phyloP scores from a whole-genome alignment of 2,888 invertebrate species.

The Fissipunctia ypsillon region DNA sequence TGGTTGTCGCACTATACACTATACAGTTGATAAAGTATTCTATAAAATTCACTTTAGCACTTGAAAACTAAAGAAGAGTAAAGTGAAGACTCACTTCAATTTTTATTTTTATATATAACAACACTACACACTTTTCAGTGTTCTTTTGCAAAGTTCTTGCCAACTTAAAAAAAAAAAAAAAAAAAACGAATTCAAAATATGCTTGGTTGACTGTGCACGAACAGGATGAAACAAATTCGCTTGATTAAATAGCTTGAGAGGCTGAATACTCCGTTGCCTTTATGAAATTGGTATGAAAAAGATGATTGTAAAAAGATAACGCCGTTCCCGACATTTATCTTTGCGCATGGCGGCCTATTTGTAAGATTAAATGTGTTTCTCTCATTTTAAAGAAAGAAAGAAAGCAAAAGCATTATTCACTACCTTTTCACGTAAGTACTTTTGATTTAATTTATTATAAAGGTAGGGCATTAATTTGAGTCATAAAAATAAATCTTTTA shows the following conservation, averaged over 20 bases:
- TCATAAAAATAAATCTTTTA: neutral
- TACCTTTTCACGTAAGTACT: constrained; percentile 44
- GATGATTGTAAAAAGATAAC: constrained; percentile 70
- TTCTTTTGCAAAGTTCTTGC: neutral
- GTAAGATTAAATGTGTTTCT: constrained; percentile 66
- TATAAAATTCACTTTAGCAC: constrained; percentile 42
- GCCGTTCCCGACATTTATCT: constrained; percentile 65
- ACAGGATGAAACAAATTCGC: constrained; percentile 64
- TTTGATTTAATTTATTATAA: constrained; percentile 44
- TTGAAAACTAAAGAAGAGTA: constrained; percentile 19
- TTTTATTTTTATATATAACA: constrained; percentile 12
- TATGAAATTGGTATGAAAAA: constrained; percentile 70
- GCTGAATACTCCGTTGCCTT: constrained; percentile 69
- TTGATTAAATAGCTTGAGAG: constrained; percentile 75
- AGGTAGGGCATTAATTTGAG: neutral
- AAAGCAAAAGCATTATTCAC: constrained; percentile 56
- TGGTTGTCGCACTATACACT: constrained; percentile 11
- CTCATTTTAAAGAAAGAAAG: constrained; percentile 60
- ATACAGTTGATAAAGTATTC: constrained; percentile 30
- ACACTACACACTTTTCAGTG: constrained; percentile 6
- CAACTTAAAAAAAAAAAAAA: constrained; percentile 8
- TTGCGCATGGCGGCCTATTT: constrained; percentile 64
- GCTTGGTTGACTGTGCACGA: constrained; percentile 23
- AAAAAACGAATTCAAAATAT: constrained; percentile 14
- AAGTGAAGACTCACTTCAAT: constrained; percentile 15